Percentiles rank a stretch among this genome's conserved stretches.
Conservation (phyloP, 92 coral and sea anemone species). For the Parazoanthus darwini region DNA sequence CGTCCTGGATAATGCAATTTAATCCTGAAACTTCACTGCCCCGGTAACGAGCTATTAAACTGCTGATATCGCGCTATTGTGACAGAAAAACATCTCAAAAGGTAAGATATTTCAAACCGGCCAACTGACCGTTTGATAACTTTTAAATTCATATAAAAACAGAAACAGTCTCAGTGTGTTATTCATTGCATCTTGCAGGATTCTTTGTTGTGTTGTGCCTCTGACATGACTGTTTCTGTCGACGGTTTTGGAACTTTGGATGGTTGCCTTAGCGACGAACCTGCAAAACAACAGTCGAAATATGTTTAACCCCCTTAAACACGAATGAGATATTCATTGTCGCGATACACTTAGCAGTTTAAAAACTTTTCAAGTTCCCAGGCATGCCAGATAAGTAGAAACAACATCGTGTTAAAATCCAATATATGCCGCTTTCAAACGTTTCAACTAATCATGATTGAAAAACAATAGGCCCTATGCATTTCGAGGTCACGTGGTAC, state of each 20-base stretch:
- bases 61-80: neutral
- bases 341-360: neutral
- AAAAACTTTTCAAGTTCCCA: too few relatives aligned
- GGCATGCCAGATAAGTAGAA: too few relatives aligned
- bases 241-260: neutral
- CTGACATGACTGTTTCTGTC: neutral
- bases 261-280: constrained; percentile 7
- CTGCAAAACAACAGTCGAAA: constrained; percentile 12
- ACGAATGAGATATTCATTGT: too few relatives aligned
- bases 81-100: too few relatives aligned
- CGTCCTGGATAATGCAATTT: too few relatives aligned
- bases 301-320: neutral
- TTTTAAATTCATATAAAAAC: neutral
- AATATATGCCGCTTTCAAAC: too few relatives aligned
- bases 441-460: too few relatives aligned
- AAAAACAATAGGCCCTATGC: too few relatives aligned
- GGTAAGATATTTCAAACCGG: neutral
- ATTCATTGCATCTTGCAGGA: constrained; percentile 40
- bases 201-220: constrained; percentile 14
- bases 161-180: neutral
- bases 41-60: neutral
- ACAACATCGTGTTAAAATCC: too few relatives aligned
- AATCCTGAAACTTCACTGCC: neutral
- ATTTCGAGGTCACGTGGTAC: too few relatives aligned
- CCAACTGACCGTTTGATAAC: neutral